phyloP scores from a whole-genome alignment of 2,888 invertebrate genomes.

The Yponomeuta sedellus region DNA sequence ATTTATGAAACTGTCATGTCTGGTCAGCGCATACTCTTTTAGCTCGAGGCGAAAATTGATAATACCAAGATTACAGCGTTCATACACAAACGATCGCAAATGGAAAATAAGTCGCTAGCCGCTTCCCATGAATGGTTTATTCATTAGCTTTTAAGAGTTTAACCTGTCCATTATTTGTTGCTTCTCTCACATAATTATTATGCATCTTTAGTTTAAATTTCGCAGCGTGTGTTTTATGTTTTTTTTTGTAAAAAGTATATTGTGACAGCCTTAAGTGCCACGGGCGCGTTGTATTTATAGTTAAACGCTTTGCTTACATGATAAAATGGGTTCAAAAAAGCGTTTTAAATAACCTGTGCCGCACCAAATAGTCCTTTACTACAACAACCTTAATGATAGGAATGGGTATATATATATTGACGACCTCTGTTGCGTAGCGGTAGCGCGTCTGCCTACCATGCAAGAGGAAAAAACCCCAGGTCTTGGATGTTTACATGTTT shows the following conservation, averaged over 20 bases:
- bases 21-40: neutral
- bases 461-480: too few relatives aligned
- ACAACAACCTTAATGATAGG: too few relatives aligned
- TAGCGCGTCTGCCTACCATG: too few relatives aligned
- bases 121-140: constrained; percentile 19
- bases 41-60: constrained; percentile 18
- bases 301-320: neutral
- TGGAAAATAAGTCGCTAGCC: constrained; percentile 19
- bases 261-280: constrained; percentile 7
- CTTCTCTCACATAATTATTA: constrained; percentile 14
- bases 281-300: neutral
- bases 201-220: constrained; percentile 13
- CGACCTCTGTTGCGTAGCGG: too few relatives aligned
- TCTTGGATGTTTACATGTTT: too few relatives aligned
- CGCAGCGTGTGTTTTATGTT: neutral
- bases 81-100: constrained; percentile 19
- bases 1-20: neutral
- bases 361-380: too few relatives aligned
- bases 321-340: neutral
- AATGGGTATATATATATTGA: too few relatives aligned
- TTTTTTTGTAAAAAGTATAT: constrained; percentile 3
- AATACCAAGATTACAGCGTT: constrained; percentile 19
- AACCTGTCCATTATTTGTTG: constrained; percentile 11
- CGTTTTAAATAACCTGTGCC: neutral
- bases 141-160: constrained; percentile 18